Evolutionary conservation across 2,113 vertebrate genomes (phyloP).

Genomic region (Riparia riparia): DNA sequence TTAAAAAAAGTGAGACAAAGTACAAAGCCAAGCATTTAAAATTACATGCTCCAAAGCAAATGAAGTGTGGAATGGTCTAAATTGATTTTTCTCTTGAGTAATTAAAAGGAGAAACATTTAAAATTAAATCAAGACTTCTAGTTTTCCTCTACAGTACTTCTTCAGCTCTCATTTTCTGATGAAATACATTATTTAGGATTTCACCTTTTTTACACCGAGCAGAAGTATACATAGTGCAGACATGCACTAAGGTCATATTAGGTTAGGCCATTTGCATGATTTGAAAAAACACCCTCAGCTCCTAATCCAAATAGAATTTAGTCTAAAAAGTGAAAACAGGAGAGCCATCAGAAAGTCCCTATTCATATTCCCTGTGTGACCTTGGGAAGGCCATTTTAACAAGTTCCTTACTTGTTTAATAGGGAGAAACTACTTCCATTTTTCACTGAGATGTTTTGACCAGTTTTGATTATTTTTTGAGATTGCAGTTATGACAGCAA

Average conservation of each 20-base stretch:
- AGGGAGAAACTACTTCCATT: background rate
- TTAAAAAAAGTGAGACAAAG: background rate
- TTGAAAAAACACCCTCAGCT: background rate
- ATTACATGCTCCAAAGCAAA: background rate
- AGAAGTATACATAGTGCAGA: background rate
- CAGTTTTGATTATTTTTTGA: background rate
- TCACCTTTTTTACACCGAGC: background rate
- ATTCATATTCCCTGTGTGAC: background rate
- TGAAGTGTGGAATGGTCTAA: background rate
- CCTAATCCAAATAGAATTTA: background rate
- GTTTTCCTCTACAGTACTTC: background rate
- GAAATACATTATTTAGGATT: background rate
- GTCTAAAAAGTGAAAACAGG: background rate
- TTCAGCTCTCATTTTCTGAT: background rate
- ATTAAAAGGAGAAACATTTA: background rate
- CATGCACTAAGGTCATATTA: background rate
- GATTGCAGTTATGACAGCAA: background rate
- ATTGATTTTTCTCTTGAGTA: constrained; percentile 24
- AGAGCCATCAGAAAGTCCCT: background rate
- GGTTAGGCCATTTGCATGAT: background rate
- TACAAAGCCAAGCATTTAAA: background rate
- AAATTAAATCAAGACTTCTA: background rate
- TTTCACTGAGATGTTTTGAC: background rate
- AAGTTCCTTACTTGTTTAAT: background rate
- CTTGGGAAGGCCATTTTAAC: background rate